A percentile compares a stretch with the other conserved stretches of the same genome.
Evolutionary conservation across 1,140 invertebrate species (phyloP).

Genomic region (Meteorus sp.): DNA sequence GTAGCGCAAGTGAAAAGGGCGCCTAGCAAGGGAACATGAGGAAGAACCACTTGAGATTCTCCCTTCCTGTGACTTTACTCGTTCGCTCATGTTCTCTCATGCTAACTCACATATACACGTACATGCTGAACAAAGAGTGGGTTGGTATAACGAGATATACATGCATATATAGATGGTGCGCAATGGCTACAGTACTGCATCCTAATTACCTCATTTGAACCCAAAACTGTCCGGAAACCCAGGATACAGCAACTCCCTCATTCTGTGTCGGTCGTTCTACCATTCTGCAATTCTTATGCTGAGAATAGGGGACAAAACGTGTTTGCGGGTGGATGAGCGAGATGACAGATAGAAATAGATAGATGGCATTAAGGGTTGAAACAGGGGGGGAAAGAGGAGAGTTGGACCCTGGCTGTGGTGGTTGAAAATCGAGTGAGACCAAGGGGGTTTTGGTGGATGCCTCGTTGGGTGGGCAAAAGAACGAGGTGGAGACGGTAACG

Average conservation of each 20-base stretch:
- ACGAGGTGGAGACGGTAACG: constrained; percentile 30
- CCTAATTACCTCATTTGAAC: constrained; percentile 57
- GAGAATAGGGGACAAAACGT: not conserved
- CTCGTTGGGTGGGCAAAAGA: too few species aligned
- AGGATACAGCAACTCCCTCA: constrained; percentile 36
- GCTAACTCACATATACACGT: constrained; percentile 24
- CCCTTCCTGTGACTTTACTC: not conserved
- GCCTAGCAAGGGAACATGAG: not conserved
- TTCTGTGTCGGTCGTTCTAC: constrained; percentile 27
- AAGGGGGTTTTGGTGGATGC: too few species aligned
- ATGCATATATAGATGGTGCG: not conserved
- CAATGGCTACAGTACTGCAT: constrained; percentile 48
- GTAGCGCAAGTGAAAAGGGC: constrained; percentile 8
- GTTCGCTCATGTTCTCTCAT: constrained; percentile 13
- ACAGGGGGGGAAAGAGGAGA: constrained; percentile 16
- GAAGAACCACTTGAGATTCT: too few species aligned
- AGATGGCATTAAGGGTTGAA: too few species aligned
- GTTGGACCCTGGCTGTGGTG: constrained; percentile 12
- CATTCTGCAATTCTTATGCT: constrained; percentile 25
- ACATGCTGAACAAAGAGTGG: too few species aligned
- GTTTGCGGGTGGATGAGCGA: too few species aligned
- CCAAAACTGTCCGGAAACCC: constrained; percentile 52
- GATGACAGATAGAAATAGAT: constrained; percentile 22
- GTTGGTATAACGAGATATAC: too few species aligned
- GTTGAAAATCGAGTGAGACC: constrained; percentile 7